A percentile compares a stretch with the other conserved stretches of the same genome.
phyloP scores from a whole-genome alignment of 2,797 vertebrate genomes.

The Manis crassicaudata region DNA sequence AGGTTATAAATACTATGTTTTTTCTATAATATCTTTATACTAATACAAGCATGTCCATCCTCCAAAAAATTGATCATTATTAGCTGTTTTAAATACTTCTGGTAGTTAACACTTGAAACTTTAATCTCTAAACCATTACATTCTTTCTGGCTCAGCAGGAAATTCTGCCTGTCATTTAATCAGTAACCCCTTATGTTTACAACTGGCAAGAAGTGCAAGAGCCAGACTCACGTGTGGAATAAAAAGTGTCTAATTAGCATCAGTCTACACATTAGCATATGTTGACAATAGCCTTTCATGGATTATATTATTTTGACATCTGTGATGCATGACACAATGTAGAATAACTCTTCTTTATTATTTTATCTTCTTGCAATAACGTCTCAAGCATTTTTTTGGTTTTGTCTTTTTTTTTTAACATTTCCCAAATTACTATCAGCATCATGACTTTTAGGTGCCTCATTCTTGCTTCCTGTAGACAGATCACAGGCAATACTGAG shows the following conservation, averaged over 20 bases:
- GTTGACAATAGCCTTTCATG: conserved; percentile 35
- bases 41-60: background rate
- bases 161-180: conserved; percentile 63
- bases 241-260: conserved; percentile 68
- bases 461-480: background rate
- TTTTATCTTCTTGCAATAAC: conserved; percentile 15
- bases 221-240: background rate
- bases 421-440: conserved; percentile 10
- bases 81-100: conserved; percentile 35
- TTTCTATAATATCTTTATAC: background rate
- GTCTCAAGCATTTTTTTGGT: background rate
- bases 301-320: conserved; percentile 6
- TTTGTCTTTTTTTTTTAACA: background rate
- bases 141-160: conserved; percentile 61
- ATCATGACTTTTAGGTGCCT: background rate
- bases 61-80: background rate
- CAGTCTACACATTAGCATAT: conserved; percentile 26
- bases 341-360: conserved; percentile 30
- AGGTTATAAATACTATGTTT: background rate
- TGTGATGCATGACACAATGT: background rate
- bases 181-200: conserved; percentile 60
- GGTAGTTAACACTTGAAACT: conserved; percentile 32
- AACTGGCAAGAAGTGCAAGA: conserved; percentile 40
- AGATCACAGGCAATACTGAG: background rate
- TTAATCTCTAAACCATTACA: conserved; percentile 61